Conservation (phyloP, 2,113 vertebrate genomes). For the Willisornis vidua region DNA sequence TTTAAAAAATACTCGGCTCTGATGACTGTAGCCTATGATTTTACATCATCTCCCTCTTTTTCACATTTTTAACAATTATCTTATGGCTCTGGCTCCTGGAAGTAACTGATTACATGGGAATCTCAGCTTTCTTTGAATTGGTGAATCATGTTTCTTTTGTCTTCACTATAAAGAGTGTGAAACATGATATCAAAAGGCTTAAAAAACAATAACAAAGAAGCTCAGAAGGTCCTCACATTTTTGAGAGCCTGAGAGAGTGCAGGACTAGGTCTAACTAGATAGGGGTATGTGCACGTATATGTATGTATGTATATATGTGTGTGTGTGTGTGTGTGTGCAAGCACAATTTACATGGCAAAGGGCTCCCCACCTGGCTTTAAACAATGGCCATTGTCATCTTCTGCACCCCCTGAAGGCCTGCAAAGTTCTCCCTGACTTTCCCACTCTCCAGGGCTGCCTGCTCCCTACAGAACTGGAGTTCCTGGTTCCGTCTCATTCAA, state of each 20-base stretch:
- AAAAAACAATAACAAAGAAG: not conserved
- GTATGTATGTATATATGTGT: accelerated
- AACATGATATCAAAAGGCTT: not conserved
- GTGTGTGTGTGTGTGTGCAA: not conserved
- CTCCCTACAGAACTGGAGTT: not conserved
- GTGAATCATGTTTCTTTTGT: not conserved
- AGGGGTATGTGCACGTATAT: accelerated
- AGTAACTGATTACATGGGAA: not conserved
- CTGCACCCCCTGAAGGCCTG: not conserved
- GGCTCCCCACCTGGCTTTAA: not conserved
- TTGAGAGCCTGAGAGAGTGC: not conserved
- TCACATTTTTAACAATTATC: not conserved
- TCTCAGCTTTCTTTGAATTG: not conserved
- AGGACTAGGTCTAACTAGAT: not conserved
- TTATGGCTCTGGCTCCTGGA: not conserved
- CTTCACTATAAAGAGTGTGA: not conserved
- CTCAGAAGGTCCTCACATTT: not conserved
- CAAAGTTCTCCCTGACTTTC: not conserved
- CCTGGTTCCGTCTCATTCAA: not conserved
- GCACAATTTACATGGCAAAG: not conserved
- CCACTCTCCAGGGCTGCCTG: not conserved
- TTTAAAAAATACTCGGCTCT: not conserved
- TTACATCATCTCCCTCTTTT: not conserved
- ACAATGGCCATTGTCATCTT: not conserved
- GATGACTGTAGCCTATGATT: not conserved